A percentile compares a stretch with the other conserved stretches of the same genome.
These are phyloP conservation scores for Capitella teleta DNA, from an alignment of 1,140 invertebrate species.

Conservation along the genomic window DNA sequence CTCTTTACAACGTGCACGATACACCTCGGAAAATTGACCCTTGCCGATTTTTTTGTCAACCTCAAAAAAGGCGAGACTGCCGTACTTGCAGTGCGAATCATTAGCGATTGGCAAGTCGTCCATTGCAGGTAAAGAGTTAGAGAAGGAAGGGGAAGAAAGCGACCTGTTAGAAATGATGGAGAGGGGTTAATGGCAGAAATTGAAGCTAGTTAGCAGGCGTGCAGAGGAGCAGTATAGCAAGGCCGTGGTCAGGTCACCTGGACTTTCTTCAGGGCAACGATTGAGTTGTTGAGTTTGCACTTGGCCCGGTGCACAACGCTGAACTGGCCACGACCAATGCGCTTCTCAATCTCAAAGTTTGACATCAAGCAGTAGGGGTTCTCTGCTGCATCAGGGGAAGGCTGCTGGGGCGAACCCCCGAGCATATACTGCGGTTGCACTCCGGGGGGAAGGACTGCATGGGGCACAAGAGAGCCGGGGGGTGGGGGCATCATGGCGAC, in stretches of 20 bases:
- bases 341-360: slow-evolving; percentile 51
- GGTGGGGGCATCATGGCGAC: too few species aligned
- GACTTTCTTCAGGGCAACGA: slow-evolving; percentile 56
- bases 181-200: too few species aligned
- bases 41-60: slow-evolving; percentile 54
- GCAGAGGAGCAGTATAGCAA: too few species aligned
- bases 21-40: slow-evolving; percentile 57
- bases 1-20: slow-evolving; percentile 42
- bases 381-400: too few species aligned
- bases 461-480: too few species aligned
- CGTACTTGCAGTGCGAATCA: slow-evolving; percentile 11
- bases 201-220: too few species aligned
- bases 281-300: slow-evolving; percentile 36
- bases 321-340: slow-evolving; percentile 57
- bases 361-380: slow-evolving; percentile 12
- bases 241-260: slow-evolving; percentile 38
- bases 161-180: too few species aligned
- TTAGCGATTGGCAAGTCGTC: not conserved
- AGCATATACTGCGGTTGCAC: too few species aligned
- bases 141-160: not conserved
- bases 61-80: slow-evolving; percentile 41
- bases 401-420: too few species aligned
- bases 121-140: not conserved
- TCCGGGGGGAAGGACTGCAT: too few species aligned
- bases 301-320: slow-evolving; percentile 51